Base-by-base conservation (phyloP, 2,113 vertebrate genomes). In the Leptodactylus fuscus region DNA sequence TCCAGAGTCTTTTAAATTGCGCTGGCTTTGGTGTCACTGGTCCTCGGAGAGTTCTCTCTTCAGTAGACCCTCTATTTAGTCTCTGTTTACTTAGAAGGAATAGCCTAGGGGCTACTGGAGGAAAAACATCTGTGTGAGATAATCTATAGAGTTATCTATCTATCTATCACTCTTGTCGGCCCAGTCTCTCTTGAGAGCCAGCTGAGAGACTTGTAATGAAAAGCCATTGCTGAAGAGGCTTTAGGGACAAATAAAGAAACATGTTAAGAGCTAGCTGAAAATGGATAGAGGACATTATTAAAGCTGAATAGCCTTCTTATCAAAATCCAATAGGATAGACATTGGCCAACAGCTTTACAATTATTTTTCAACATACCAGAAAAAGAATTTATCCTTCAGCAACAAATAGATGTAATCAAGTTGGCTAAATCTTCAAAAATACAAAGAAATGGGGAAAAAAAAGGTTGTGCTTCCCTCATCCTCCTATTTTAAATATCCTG, bases 281-380 rank as follows among this genome's bases (percentile, higher is more conserved):
- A 94, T 92, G 91, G 92, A 94, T 92, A 92, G 94, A 90, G 92
- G 90, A 94, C 93, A 91, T 96, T 95, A 94, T 95, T 94, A 93
- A 92, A 93, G 92, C 94, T 95, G 94, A 94, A 94, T 95, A 95
- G 95, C 94, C 92, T 81, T 94, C 95, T 96, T 96, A 96, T 94
- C 94, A 93, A 93, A 95, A 95, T 96, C 95, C 95, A 93, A 90
- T 93, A 92, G 94, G 95, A 94, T 92, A 93, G 94, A 94, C 90
- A 89, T 94, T 94, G 92, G 91, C 91, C 92, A 91, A 92, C 91
- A 93, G 93, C 91, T 93, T 89, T 91, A 91, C 92, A 93, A 94
- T 92, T 93, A 93, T 94, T 94, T 92, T 93, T 90, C 89, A 92
- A 92, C 93, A 94, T 94, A 94, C 90, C 87, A 16, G 89, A 91